phyloP scores from a whole-genome alignment of 2,113 vertebrate genomes.

The Hippocampus abdominalis region DNA sequence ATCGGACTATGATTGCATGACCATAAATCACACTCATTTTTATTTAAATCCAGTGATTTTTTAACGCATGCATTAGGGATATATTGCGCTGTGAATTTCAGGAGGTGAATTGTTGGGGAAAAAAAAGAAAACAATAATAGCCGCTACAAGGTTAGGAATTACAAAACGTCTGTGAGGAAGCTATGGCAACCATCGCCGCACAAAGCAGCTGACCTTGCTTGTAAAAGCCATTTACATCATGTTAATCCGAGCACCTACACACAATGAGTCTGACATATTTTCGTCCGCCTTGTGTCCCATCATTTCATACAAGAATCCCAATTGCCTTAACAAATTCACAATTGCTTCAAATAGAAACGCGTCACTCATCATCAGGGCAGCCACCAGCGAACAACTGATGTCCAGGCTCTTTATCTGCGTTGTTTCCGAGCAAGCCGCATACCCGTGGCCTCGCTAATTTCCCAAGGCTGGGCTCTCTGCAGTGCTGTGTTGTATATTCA shows the following conservation, averaged over 20 bases:
- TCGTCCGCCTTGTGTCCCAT: not conserved
- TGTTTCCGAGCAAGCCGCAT: slow-evolving; percentile 28
- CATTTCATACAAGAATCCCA: slow-evolving; percentile 22
- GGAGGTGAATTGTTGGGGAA: slow-evolving; percentile 25
- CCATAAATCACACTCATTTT: too few relatives aligned
- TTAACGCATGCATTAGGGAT: not conserved
- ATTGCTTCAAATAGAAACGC: slow-evolving; percentile 24
- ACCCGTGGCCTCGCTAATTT: slow-evolving; percentile 47
- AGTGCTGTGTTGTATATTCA: slow-evolving; percentile 67
- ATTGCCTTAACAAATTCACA: slow-evolving; percentile 36
- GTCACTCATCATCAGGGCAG: slow-evolving; percentile 37
- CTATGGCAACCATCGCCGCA: slow-evolving; percentile 55
- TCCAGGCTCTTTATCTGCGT: slow-evolving; percentile 42
- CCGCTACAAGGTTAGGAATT: slow-evolving; percentile 32
- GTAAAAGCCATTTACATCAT: slow-evolving; percentile 27
- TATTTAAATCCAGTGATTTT: not conserved
- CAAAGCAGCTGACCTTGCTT: slow-evolving; percentile 52
- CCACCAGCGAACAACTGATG: slow-evolving; percentile 45
- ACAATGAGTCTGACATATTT: slow-evolving; percentile 6
- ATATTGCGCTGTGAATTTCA: not conserved
- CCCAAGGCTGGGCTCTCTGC: slow-evolving; percentile 31
- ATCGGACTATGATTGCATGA: not conserved
- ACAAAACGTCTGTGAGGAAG: slow-evolving; percentile 26
- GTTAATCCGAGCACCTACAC: slow-evolving; percentile 17
- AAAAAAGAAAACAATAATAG: slow-evolving; percentile 14